phyloP scores from a whole-genome alignment of 1,140 invertebrate species.

The Ylistrum balloti region DNA sequence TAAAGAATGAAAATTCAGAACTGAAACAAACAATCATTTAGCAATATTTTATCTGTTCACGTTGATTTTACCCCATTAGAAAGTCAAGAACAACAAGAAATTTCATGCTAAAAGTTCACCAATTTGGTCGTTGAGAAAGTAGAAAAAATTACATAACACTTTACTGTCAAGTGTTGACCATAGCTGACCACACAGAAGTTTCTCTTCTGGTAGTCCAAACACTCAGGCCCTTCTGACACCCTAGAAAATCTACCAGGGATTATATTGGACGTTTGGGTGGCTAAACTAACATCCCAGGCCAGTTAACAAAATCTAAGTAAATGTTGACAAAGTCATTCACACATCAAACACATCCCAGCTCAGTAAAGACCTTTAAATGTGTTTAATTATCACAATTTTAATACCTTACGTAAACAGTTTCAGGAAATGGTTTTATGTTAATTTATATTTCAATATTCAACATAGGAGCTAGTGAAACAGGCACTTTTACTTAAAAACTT shows the following conservation, averaged over 20 bases:
- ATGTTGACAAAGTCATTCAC: not conserved
- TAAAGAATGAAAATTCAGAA: too few relatives aligned
- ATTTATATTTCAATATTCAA: not conserved
- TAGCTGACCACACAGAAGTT: not conserved
- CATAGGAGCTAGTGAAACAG: not conserved
- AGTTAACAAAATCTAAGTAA: conserved; percentile 19
- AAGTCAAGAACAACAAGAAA: not conserved
- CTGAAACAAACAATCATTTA: too few relatives aligned
- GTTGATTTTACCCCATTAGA: too few relatives aligned
- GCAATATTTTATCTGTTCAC: too few relatives aligned
- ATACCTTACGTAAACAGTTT: not conserved
- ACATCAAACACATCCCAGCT: not conserved
- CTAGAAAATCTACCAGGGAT: not conserved
- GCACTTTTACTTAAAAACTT: not conserved
- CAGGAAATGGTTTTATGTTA: not conserved
- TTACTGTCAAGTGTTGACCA: not conserved
- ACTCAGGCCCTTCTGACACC: not conserved
- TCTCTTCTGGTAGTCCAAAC: not conserved
- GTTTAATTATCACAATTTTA: conserved; percentile 9
- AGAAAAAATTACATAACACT: not conserved
- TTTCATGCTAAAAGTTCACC: not conserved
- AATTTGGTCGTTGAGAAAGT: not conserved
- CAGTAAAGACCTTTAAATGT: not conserved
- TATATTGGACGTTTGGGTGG: not conserved
- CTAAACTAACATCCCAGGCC: not conserved